Conservation (phyloP, 2,888 invertebrate species). For the Mythimna lalbum region DNA sequence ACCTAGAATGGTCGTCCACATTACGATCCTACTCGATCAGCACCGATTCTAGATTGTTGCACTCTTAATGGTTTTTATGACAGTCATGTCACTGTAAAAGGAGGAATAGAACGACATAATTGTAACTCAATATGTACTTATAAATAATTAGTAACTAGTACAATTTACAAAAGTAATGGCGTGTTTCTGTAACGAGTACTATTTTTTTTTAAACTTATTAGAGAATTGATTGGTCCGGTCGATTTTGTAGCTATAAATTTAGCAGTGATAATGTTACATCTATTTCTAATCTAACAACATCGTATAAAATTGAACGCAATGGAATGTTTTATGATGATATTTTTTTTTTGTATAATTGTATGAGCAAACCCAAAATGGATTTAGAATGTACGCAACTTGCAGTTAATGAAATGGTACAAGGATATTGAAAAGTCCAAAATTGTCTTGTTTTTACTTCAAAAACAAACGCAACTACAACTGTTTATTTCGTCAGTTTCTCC, state of each 20-base stretch:
- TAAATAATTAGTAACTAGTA: constrained; percentile 70
- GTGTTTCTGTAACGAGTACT: constrained; percentile 43
- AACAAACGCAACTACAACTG: constrained; percentile 21
- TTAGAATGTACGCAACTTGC: constrained; percentile 28
- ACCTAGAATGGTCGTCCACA: constrained; percentile 79
- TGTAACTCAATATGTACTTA: constrained; percentile 71
- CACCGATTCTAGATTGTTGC: constrained; percentile 71
- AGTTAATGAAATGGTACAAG: constrained; percentile 31
- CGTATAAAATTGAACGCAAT: constrained; percentile 22
- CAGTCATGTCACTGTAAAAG: constrained; percentile 79
- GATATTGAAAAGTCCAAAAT: constrained; percentile 30
- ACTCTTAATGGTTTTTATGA: constrained; percentile 76
- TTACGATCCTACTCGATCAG: constrained; percentile 75
- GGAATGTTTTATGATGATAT: constrained; percentile 20
- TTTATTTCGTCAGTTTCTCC: constrained; percentile 17
- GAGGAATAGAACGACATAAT: constrained; percentile 75
- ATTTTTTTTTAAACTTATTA: constrained; percentile 43
- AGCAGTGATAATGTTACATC: constrained; percentile 29
- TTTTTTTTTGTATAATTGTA: constrained; percentile 10
- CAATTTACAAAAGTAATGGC: constrained; percentile 61
- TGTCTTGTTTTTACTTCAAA: constrained; percentile 24
- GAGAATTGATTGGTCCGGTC: constrained; percentile 36
- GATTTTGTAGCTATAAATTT: constrained; percentile 35
- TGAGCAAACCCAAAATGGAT: constrained; percentile 26
- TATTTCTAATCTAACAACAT: constrained; percentile 25